These are phyloP conservation scores for Bembecia ichneumoniformis DNA, from an alignment of 2,888 invertebrate species.

Conservation along the genomic window DNA sequence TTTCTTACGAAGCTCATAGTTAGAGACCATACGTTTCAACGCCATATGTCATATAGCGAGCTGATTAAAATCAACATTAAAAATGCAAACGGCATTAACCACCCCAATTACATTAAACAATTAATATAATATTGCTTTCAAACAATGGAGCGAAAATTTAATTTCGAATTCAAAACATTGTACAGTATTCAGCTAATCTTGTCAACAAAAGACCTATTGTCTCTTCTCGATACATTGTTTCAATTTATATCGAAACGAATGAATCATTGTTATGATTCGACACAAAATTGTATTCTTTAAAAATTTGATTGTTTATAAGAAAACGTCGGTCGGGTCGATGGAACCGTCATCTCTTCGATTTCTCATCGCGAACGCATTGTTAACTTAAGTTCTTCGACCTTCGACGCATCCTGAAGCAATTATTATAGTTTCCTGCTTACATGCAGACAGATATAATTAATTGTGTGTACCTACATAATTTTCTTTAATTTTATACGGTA, in stretches of 20 bases:
- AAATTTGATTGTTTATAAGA: slow-evolving; percentile 59
- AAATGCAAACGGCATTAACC: not conserved
- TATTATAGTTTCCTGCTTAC: too few relatives aligned
- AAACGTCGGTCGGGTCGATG: slow-evolving; percentile 15
- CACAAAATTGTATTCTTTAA: slow-evolving; percentile 61
- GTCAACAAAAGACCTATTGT: slow-evolving; percentile 69
- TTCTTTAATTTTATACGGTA: too few relatives aligned
- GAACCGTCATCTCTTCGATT: slow-evolving; percentile 1
- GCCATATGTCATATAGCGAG: too few relatives aligned
- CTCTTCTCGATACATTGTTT: slow-evolving; percentile 63
- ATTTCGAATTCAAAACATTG: slow-evolving; percentile 63
- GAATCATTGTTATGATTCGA: slow-evolving; percentile 68
- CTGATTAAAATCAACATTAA: too few relatives aligned
- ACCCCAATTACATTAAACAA: slow-evolving; percentile 1
- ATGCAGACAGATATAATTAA: not conserved
- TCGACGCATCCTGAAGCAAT: slow-evolving; percentile 4
- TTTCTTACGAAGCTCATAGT: too few relatives aligned
- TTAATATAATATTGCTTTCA: slow-evolving; percentile 29
- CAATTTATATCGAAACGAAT: slow-evolving; percentile 55
- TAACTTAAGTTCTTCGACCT: not conserved
- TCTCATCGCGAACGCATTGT: not conserved
- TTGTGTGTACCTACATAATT: too few relatives aligned
- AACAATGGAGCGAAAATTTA: slow-evolving; percentile 63
- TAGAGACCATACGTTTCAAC: too few relatives aligned
- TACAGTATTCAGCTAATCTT: slow-evolving; percentile 69